These are phyloP conservation scores for Psilanteris sp. DNA, from an alignment of 1,140 invertebrate genomes.

Conservation along the genomic window DNA sequence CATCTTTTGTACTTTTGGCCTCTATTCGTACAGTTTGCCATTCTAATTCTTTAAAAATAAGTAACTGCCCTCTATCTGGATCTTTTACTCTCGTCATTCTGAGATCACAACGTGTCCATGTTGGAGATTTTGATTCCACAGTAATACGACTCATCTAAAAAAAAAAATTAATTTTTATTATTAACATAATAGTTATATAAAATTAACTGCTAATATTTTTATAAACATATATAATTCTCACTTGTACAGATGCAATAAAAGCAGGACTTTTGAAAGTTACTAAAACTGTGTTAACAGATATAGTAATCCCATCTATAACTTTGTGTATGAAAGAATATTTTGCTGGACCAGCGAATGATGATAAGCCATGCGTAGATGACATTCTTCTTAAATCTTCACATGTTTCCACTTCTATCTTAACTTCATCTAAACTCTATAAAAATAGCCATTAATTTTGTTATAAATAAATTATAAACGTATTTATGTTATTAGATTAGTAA, in stretches of 20 bases:
- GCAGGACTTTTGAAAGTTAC: slow-evolving; percentile 96
- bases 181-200: not conserved
- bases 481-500: too few species aligned
- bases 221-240: slow-evolving; percentile 72
- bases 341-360: slow-evolving; percentile 81
- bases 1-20: slow-evolving; percentile 90
- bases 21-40: slow-evolving; percentile 98
- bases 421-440: slow-evolving; percentile 42
- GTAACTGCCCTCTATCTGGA: slow-evolving; percentile 89
- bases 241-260: slow-evolving; percentile 96
- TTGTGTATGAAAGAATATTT: slow-evolving; percentile 96
- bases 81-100: slow-evolving; percentile 95
- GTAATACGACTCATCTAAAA: slow-evolving; percentile 92
- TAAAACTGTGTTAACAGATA: slow-evolving; percentile 95
- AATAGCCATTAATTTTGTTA: too few species aligned
- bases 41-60: slow-evolving; percentile 98
- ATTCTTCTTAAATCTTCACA: slow-evolving; percentile 89
- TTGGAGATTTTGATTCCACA: slow-evolving; percentile 95
- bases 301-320: slow-evolving; percentile 98
- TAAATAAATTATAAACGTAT: too few species aligned
- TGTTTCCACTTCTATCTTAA: slow-evolving; percentile 82
- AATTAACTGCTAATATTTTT: not conserved
- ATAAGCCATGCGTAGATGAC: slow-evolving; percentile 81
- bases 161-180: not conserved
- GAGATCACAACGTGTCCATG: slow-evolving; percentile 91